Evolutionary conservation across 1,140 invertebrate species (phyloP).

Genomic region (Reticulitermes speratus): DNA sequence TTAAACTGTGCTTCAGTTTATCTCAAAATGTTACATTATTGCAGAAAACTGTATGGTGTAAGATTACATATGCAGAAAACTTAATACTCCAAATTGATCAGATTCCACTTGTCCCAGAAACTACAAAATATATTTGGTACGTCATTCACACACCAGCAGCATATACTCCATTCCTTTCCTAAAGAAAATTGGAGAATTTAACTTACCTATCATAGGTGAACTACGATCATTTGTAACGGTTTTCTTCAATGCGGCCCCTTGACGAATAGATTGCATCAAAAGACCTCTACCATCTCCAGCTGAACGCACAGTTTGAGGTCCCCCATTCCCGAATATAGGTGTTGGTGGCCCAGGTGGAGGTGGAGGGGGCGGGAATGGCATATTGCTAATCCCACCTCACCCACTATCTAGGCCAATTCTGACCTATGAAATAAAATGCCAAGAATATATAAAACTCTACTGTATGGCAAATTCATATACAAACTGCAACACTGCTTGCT

Average conservation of each 20-base stretch:
- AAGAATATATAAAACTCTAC: not conserved
- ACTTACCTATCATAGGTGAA: constrained; percentile 69
- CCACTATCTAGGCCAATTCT: constrained; percentile 22
- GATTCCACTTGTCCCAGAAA: too few relatives aligned
- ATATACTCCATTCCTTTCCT: too few relatives aligned
- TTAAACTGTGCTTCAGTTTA: too few relatives aligned
- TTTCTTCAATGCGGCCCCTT: constrained; percentile 80
- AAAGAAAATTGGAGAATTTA: too few relatives aligned
- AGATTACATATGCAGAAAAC: too few relatives aligned
- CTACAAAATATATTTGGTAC: too few relatives aligned
- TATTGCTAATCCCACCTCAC: constrained; percentile 33
- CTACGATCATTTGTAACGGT: constrained; percentile 86
- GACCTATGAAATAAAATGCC: not conserved
- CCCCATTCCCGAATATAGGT: constrained; percentile 31
- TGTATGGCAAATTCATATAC: not conserved
- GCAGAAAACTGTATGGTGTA: too few relatives aligned
- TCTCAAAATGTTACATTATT: too few relatives aligned
- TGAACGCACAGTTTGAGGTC: constrained; percentile 44
- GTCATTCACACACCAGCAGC: too few relatives aligned
- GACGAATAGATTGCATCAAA: constrained; percentile 78
- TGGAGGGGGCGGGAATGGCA: constrained; percentile 53
- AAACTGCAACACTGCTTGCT: not conserved
- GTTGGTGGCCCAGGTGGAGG: constrained; percentile 51
- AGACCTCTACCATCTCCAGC: constrained; percentile 61
- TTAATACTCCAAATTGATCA: too few relatives aligned